Evolutionary conservation across 2,797 vertebrate species (phyloP), one percentile per base, ranked within the genome.

Genomic region (Platalea minor): DNA sequence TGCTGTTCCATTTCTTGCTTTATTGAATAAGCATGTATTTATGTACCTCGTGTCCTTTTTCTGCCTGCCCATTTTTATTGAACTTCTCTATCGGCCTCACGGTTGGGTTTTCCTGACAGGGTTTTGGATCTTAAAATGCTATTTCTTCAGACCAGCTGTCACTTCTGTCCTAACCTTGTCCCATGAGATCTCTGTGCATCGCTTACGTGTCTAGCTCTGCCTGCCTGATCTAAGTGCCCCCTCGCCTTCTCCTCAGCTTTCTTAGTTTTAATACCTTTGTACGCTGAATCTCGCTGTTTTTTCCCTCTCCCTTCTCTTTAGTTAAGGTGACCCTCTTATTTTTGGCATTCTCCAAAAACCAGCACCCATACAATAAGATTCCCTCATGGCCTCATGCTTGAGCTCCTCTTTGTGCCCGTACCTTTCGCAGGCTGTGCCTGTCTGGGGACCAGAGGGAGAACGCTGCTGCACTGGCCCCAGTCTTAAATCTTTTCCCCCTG

Each of bases 71-170:
- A 23, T 94, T 95, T 91, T 85, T 87, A 93, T 81, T 85, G 80
- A 94, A 67, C 85, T 93, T 83, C 84, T 75, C 85, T 17, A 10
- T 56, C 0, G 24, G 83, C 76, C 1, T 0, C 63, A 5, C 10
- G 0, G 79, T 65, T 70, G 88, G 89, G 79, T 86, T 94, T 95
- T 96, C 81, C 93, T 94, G 94, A 81, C 83, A 87, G 88, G 69
- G 50, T 86, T 96, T 84, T 85, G 89, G 95, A 93, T 91, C 88
- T 95, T 91, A 84, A 68, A 88, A 75, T 63, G 85, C 70, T 87
- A 3, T 93, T 95, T 94, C 94, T 96, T 90, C 70, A 67, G 91
- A 26, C 88, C 96, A 95, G 93, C 93, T 96, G 96, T 94, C 88
- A 91, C 88, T 96, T 93, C 94, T 91, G 82, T 95, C 94, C 94